Base-by-base conservation (phyloP, 2,797 vertebrate genomes). In the Scleropages formosus region DNA sequence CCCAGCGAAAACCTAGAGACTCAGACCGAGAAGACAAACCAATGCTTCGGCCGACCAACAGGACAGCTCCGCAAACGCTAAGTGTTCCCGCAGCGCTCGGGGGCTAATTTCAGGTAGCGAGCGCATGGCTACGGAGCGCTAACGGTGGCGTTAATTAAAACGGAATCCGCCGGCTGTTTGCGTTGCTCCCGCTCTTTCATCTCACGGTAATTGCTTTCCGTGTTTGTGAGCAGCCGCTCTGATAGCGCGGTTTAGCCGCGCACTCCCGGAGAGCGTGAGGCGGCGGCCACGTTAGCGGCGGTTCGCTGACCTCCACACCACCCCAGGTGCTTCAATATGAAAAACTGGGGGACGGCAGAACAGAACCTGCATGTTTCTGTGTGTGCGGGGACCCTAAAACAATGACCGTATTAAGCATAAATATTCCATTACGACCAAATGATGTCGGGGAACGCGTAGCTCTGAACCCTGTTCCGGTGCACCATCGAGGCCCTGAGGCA, bases 141-240 rank as follows among this genome's bases (percentile, higher is more conserved):
- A 61, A 61, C 20, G 8, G 78, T 58, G 62, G 78, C 74, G 61
- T 78, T 87, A 83, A 89, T 90, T 86, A 85, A 86, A 86, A 78
- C 75, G 66, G 61, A 78, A 85, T 85, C 82, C 77, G 80, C 80
- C 65, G 84, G 83, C 86, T 84, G 82, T 87, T 85, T 84, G 79
- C 60, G 78, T 74, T 82, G 63, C 72, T 56, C 61, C 65, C 78
- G 9, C 15, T 85, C 84, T 87, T 86, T 87, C 83, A 88, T 85
- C 80, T 83, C 83, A 0, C 71, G 20, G 84, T 83, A 83, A 90
- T 90, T 83, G 85, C 83, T 88, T 85, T 84, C 80, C 58, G 69
- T 56, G 62, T 86, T 82, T 83, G 80, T 82, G 22, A 83, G 83
- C 67, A 79, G 82, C 77, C 81, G 85, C 88, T 89, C 76, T 83